Base-by-base conservation (phyloP, 2,113 vertebrate genomes). In the Cranoglanis bouderius region DNA sequence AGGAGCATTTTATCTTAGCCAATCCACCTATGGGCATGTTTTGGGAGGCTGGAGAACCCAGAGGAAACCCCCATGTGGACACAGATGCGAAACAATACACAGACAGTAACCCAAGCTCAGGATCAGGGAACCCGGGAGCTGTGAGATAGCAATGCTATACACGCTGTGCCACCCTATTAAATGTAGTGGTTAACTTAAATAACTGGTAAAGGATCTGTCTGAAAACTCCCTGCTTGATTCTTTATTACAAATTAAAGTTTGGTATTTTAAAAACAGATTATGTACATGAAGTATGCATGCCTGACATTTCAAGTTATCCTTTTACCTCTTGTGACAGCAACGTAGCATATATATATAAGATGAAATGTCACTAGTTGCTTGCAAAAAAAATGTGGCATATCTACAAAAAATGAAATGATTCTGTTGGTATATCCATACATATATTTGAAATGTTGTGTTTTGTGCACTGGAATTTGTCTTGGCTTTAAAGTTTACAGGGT, bases 401-500 rank as follows among this genome's bases (percentile, higher is more conserved):
- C 83, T 78, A 29, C 82, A 55, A 78, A 72, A 85, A 91, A 57
- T 70, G 90, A 88, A 89, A 86, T 38, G 82, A 84, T 90, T 89
- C 81, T 57, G 63, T 87, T 88, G 80, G 67, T 91, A 43, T 43
- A 88, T 86, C 49, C 88, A 87, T 86, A 91, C 77, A 88, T 84
- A 88, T 90, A 88, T 90, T 26, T 55, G 86, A 83, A 91, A 74
- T 86, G 80, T 84, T 84, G 84, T 86, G 88, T 72, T 83, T 38
- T 65, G 75, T 89, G 89, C 82, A 24, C 26, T 84, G 86, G 90
- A 89, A 86, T 77, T 63, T 89, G 88, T 86, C 70, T 80, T 85
- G 90, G 82, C 57, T 88, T 61, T 75, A 89, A 87, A 87, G 82
- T 91, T 90, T 85, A 46, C 63, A 84, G 75, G 85, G 90, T 91